Evolutionary conservation across 2,888 invertebrate species (phyloP).

Genomic region (Pasiphila rectangulata): DNA sequence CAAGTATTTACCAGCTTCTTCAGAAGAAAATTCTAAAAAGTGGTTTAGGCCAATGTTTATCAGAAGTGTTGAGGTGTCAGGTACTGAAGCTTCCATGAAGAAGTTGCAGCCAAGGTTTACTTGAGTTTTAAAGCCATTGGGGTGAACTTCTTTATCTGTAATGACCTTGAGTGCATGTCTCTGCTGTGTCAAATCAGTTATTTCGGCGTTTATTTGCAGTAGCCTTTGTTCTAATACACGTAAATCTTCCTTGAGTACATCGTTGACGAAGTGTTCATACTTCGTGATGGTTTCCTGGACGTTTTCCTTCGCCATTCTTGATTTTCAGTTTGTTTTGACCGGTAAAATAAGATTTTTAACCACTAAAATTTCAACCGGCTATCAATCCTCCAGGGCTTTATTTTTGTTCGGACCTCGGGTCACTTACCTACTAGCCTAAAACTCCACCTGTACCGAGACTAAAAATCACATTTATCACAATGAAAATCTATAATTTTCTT

Average conservation of each 20-base stretch:
- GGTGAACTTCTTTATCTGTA: conserved; percentile 74
- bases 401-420: background rate
- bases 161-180: conserved; percentile 85
- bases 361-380: background rate
- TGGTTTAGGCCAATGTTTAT: conserved; percentile 88
- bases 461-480: too few species aligned
- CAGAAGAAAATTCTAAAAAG: conserved; percentile 85
- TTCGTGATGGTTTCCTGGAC: conserved; percentile 50
- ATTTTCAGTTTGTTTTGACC: background rate
- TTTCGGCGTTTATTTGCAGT: conserved; percentile 83
- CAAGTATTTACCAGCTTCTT: conserved; percentile 86
- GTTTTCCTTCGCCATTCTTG: conserved; percentile 46
- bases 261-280: conserved; percentile 89
- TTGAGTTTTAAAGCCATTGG: conserved; percentile 68
- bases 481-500: too few species aligned
- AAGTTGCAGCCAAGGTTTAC: conserved; percentile 92
- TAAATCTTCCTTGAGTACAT: conserved; percentile 87
- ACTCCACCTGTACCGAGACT: too few species aligned
- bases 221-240: conserved; percentile 81
- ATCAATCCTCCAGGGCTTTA: too few species aligned
- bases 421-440: too few species aligned
- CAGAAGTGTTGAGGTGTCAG: conserved; percentile 83
- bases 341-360: background rate
- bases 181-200: conserved; percentile 87
- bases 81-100: conserved; percentile 88